Evolutionary conservation across 2,888 invertebrate species (phyloP), one percentile per base, ranked within the genome.

Genomic region (Gymnoscelis rufifasciata): DNA sequence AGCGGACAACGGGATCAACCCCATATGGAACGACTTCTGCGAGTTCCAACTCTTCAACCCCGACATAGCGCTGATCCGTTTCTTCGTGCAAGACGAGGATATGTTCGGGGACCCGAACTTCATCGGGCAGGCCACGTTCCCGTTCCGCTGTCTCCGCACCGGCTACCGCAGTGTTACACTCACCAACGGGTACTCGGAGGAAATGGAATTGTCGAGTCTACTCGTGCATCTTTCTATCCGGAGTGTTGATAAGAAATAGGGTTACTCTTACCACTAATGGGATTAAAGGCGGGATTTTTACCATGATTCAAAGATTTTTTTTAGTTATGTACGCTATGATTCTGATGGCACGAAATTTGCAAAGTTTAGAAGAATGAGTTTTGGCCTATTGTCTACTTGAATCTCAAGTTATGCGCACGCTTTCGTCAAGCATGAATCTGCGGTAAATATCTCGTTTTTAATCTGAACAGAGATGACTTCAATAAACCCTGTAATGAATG

Each of bases 31-130:
- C 70, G 96, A 97, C 68, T 89, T 90, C 7, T 95, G 95, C 78
- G 93, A 94, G 64, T 97, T 97, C 74, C 92, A 92, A 28, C 90
- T 98, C 7, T 81, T 86, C 8, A 96, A 94, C 84, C 96, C 97
- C 0, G 90, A 95, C 42, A 90, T 96, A 68, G 96, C 97, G 0
- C 79, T 98, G 37, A 81, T 97, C 37, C 90, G 97, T 27, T 97
- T 98, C 78, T 90, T 94, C 29, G 95, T 97, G 0, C 94, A 96
- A 78, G 97, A 97, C 78, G 98, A 97, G 77, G 99, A 99, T 73
- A 95, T 97, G 89, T 99, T 99, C 82, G 97, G 97, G 0, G 98
- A 98, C 67, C 95, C 93, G 7, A 97, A 97, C 87, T 97, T 98
- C 77, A 94, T 98, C 51, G 98, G 98, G 0, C 99, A 99, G 84